Evolutionary conservation across 2,888 invertebrate species (phyloP), one percentile per base, ranked within the genome.

Genomic region (Pristionchus entomophagus): DNA sequence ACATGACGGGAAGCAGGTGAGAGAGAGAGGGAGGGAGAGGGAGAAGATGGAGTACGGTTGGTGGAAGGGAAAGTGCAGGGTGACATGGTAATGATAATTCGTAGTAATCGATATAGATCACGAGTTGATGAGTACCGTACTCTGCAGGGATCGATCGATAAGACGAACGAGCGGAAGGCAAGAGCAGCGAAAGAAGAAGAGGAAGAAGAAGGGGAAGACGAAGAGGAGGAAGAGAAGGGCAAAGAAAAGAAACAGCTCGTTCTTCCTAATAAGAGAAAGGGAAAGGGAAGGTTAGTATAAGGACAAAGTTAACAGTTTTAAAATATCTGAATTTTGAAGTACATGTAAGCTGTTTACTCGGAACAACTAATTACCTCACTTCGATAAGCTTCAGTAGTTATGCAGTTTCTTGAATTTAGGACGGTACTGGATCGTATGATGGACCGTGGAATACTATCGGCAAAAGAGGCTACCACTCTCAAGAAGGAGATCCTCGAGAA

Each of bases 371-470:
- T n/a, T n/a, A n/a, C n/a, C n/a, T n/a, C n/a, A n/a, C n/a, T n/a
- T n/a, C n/a, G n/a, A n/a, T n/a, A n/a, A n/a, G n/a, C n/a, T n/a
- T n/a, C n/a, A n/a, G n/a, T n/a, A n/a, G n/a, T n/a, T n/a, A n/a
- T n/a, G n/a, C n/a, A n/a, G n/a, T n/a, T n/a, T n/a, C n/a, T n/a
- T n/a, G n/a, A n/a, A n/a, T n/a, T n/a, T n/a, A n/a, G n/a, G n/a
- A n/a, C n/a, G 22, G 87, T 90, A 29, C 78, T 91, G 88, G 90
- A 90, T 26, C 56, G 80, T 10, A 56, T 90, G 41, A 80, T 88
- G 86, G 88, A 86, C 17, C 56, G 89, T 26, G 87, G 88, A 14
- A 87, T 88, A 35, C 86, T 91, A 2, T 86, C 88, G 59, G 85
- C 84, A 19, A 88, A 88, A 17, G 90, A 91, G 69, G 69, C 90